A percentile compares a stretch with the other conserved stretches of the same genome.
These are phyloP conservation scores for Caenorhabditis afra DNA, from an alignment of 2,888 invertebrate genomes.

Conservation along the genomic window DNA sequence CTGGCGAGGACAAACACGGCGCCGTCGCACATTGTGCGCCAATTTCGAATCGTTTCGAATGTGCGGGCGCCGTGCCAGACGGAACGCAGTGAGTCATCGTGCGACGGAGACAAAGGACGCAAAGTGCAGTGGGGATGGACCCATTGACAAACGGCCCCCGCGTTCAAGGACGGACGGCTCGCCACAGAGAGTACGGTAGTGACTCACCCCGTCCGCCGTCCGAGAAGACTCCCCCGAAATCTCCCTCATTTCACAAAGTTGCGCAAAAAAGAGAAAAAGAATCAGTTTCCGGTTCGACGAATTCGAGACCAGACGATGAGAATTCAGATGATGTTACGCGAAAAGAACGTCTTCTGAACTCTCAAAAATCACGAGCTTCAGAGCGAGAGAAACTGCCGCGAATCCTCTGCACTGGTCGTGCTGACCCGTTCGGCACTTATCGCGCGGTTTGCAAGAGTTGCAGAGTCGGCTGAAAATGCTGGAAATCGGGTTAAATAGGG, in stretches of 20 bases:
- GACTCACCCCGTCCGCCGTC: too few relatives aligned
- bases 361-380: too few relatives aligned
- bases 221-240: neutral
- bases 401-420: too few relatives aligned
- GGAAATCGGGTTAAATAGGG: too few relatives aligned
- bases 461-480: too few relatives aligned
- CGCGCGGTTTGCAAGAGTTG: too few relatives aligned
- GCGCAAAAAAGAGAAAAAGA: neutral
- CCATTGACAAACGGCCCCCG: constrained; percentile 13
- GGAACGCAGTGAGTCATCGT: constrained; percentile 15
- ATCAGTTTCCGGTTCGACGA: neutral
- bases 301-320: neutral
- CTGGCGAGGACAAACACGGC: constrained; percentile 9
- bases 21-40: constrained; percentile 32
- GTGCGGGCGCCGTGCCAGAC: constrained; percentile 22
- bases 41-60: constrained; percentile 51
- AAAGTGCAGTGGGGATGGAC: constrained; percentile 9
- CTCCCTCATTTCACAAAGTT: neutral
- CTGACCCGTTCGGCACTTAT: too few relatives aligned
- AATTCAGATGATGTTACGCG: too few relatives aligned
- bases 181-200: neutral
- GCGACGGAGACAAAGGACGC: constrained; percentile 10
- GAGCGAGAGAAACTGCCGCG: too few relatives aligned
- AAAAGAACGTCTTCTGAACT: too few relatives aligned
- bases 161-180: constrained; percentile 17